Evolutionary conservation across 2,113 vertebrate genomes (phyloP).

Genomic region (Microtus pennsylvanicus): DNA sequence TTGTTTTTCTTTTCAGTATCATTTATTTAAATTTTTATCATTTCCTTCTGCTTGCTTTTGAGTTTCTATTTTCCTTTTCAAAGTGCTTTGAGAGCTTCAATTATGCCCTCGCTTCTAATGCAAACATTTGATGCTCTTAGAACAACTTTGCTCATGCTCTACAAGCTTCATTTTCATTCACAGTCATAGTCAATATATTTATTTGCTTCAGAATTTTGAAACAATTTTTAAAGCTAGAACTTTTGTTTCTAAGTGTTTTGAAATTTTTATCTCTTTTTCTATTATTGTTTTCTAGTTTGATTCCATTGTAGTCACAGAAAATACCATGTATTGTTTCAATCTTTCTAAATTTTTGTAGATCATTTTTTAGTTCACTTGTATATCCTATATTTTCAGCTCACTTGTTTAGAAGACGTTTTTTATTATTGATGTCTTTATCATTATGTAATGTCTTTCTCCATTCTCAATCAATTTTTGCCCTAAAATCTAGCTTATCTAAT

Average conservation of each 20-base stretch:
- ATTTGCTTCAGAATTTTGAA: background rate
- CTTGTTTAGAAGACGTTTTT: constrained; percentile 15
- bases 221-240: background rate
- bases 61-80: background rate
- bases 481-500: constrained; percentile 16
- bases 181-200: background rate
- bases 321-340: background rate
- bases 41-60: background rate
- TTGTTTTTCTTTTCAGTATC: background rate
- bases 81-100: background rate
- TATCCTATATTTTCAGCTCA: background rate
- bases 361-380: background rate
- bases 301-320: constrained; percentile 4
- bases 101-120: background rate
- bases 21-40: constrained; percentile 27
- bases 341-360: background rate
- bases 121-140: background rate
- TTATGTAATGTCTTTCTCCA: background rate
- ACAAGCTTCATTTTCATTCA: background rate
- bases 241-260: constrained; percentile 13
- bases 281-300: background rate
- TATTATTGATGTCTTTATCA: constrained; percentile 13
- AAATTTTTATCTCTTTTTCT: background rate
- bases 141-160: background rate
- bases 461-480: constrained; percentile 30